A percentile compares a stretch with the other conserved stretches of the same genome.
Conservation (phyloP, 2,113 vertebrate species). For the Cepphus grylle region DNA sequence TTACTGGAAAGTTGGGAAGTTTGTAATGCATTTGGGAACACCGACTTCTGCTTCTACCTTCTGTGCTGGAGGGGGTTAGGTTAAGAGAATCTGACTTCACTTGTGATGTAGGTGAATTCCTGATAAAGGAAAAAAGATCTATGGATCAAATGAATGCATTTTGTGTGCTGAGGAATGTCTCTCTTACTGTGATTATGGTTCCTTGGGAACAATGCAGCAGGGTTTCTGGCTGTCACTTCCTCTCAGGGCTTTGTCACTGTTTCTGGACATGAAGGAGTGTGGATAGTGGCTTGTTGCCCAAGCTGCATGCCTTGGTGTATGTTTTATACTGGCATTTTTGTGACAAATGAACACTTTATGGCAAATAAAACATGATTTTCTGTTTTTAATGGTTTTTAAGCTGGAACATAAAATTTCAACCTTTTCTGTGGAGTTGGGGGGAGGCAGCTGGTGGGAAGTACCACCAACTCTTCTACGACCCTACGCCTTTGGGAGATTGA, state of each 20-base stretch:
- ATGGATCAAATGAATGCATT: neutral
- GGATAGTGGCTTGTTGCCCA: neutral
- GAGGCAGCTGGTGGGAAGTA: neutral
- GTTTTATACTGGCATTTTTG: conserved; percentile 24
- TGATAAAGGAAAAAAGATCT: neutral
- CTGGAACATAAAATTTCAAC: neutral
- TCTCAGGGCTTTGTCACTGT: conserved; percentile 19
- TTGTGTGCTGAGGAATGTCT: neutral
- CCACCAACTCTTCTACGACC: neutral
- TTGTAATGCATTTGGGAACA: neutral
- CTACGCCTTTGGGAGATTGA: neutral
- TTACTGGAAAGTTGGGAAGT: neutral
- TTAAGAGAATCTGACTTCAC: neutral
- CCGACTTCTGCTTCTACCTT: neutral
- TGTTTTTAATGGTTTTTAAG: conserved; percentile 18
- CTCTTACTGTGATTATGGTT: neutral
- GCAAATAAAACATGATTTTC: conserved; percentile 27
- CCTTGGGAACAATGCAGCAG: neutral
- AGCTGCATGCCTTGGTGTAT: neutral
- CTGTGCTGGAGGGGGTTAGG: neutral
- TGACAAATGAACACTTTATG: conserved; percentile 19
- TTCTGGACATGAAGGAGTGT: conserved; percentile 2
- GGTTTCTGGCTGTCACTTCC: neutral
- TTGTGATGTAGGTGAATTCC: neutral
- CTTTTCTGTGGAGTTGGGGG: neutral